Evolutionary conservation across 2,888 invertebrate species (phyloP), one percentile per base, ranked within the genome.

Genomic region (Clivina fossor): DNA sequence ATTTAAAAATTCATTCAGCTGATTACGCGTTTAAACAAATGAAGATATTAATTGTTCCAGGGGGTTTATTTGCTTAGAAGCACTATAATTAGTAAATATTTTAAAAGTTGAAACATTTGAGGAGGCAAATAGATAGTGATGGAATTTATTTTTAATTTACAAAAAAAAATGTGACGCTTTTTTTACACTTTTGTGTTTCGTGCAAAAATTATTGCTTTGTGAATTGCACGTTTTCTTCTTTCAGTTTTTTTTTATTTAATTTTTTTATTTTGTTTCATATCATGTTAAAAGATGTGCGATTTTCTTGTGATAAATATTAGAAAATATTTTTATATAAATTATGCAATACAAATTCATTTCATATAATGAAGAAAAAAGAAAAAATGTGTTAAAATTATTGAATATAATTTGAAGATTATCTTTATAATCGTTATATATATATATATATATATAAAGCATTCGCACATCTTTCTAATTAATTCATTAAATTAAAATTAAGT

Each of bases 251-350:
- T 35, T 35, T 35, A 15, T 35, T 33, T 7, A 9, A 9, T 7
- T n/a, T 8, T 7, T 35, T 35, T 15, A 11, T 35, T 13, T 35
- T 35, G 2, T 35, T 35, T 35, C 15, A 15, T 33, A n/a, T 38
- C 38, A 19, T 49, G 49, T 49, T n/a, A 49, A 49, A 49, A 49
- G 49, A 38, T 40, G 38, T 40, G 49, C 49, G 49, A 49, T 49
- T 9, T 19, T 13, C 22, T 44, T n/a, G n/a, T n/a, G n/a, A n/a
- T n/a, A n/a, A n/a, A n/a, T n/a, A n/a, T n/a, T n/a, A n/a, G n/a
- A 5, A 30, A 37, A 13, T 30, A 3, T 44, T 44, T 16, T 40
- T 40, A 19, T 19, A 40, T 18, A 44, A 44, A 16, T 44, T 28
- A 16, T 43, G 8, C 26, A 8, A 7, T 26, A 26, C 26, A 26